phyloP scores from a whole-genome alignment of 2,888 invertebrate species.

The Sicus ferrugineus region DNA sequence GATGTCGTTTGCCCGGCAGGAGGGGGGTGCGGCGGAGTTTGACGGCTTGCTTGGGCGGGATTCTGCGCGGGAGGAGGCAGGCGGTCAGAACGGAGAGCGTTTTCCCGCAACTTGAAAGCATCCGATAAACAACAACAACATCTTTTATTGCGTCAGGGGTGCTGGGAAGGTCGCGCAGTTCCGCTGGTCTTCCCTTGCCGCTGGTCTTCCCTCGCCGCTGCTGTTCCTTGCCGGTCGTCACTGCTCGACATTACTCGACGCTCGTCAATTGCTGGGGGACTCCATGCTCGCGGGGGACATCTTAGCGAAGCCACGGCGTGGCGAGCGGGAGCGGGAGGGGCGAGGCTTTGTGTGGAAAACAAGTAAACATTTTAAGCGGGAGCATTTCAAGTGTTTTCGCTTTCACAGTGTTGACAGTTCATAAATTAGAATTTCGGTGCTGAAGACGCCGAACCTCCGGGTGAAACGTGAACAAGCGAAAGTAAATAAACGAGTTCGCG shows the following conservation, averaged over 20 bases:
- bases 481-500: not conserved
- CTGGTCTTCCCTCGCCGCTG: no score
- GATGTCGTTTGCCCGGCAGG: conserved; percentile 18
- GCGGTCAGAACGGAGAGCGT: not conserved
- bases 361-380: not conserved
- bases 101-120: no score
- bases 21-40: not conserved
- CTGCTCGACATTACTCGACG: no score
- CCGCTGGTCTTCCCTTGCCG: not conserved
- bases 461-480: not conserved
- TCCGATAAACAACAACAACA: no score
- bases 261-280: no score
- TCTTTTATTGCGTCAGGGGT: no score
- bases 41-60: not conserved
- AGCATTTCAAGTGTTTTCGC: not conserved
- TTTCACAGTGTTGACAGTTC: conserved; percentile 55
- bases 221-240: no score
- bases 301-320: no score
- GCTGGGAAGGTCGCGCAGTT: no score
- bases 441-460: not conserved
- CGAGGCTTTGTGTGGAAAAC: not conserved
- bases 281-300: no score
- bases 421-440: conserved; percentile 50
- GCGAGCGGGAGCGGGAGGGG: no score
- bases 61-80: not conserved